Conservation (phyloP, 2,113 vertebrate species). For the Oreochromis niloticus region DNA sequence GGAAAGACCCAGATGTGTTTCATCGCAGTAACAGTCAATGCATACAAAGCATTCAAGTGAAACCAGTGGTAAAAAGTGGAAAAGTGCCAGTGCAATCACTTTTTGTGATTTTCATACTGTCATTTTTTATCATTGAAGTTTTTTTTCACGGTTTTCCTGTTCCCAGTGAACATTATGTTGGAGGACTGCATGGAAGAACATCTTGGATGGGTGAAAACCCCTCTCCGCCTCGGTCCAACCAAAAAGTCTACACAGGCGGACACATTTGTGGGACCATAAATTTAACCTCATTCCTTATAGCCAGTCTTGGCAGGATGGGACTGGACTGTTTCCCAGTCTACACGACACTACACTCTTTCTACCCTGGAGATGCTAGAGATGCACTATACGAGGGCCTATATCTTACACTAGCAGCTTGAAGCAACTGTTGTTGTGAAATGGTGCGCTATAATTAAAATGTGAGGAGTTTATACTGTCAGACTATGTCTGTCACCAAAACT, state of each 20-base stretch:
- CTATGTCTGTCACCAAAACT: not conserved
- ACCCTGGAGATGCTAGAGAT: not conserved
- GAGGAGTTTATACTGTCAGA: not conserved
- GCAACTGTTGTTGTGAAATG: not conserved
- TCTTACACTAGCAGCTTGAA: not conserved
- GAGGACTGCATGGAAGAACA: not conserved
- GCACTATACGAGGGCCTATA: accelerated
- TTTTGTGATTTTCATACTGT: not conserved
- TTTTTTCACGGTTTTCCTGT: accelerated
- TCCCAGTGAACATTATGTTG: not conserved
- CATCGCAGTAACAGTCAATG: not conserved
- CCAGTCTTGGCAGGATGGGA: not conserved
- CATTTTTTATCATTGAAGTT: not conserved
- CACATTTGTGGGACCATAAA: not conserved
- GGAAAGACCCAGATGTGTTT: not conserved
- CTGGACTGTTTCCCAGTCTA: not conserved
- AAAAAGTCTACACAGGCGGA: not conserved
- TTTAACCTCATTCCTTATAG: accelerated
- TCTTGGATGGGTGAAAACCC: not conserved
- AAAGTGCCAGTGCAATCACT: not conserved
- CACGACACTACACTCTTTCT: not conserved
- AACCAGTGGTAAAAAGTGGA: not conserved
- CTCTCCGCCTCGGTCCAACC: not conserved
- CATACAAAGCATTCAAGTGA: accelerated
- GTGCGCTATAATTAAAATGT: not conserved